Base-by-base conservation (phyloP, 2,888 invertebrate genomes). In the Hypena proboscidalis region DNA sequence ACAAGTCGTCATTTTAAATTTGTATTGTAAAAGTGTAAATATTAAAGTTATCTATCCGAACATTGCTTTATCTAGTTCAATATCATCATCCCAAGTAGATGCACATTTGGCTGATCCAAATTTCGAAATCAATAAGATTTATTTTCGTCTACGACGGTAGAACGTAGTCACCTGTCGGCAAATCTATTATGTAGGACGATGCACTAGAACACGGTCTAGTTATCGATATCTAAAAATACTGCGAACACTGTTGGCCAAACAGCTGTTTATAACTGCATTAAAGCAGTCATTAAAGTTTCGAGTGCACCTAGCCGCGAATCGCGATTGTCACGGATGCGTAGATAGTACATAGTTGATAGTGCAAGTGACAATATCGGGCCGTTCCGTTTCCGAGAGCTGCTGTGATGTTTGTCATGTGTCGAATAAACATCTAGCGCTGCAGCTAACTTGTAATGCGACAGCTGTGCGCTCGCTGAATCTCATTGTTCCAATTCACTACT, bases 401-500 rank as follows among this genome's bases (percentile, higher is more conserved):
- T 46, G 51, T 57, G 57, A 59, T 67, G 69, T 72, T 74, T 70
- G 67, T 61, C 34, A 70, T 74, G 64, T 67, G 67, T 63, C 61
- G 54, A 39, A 66, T 71, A 74, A 78, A 77, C 67, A 71, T 43
- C 52, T 48, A 30, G 34, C 42, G 44, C 49, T 52, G 55, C 59
- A 31, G 33, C 59, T 54, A 77, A 78, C 60, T 79, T 78, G 66
- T 76, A 71, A 73, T 65, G 62, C 74, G 70, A 74, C 81, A 78
- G 75, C 74, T 82, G 81, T 56, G 63, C 62, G 30, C 30, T 51
- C 60, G 48, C 61, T 64, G 76, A 78, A 81, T 76, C 70, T 69
- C 74, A 75, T 79, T 76, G 77, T 77, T 73, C 75, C 70, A 73
- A 66, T 80, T 72, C 68, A 52, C 67, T 66, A 59, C 64, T 74